phyloP scores from a whole-genome alignment of 1,140 invertebrate species.

The Brachionus rubens region DNA sequence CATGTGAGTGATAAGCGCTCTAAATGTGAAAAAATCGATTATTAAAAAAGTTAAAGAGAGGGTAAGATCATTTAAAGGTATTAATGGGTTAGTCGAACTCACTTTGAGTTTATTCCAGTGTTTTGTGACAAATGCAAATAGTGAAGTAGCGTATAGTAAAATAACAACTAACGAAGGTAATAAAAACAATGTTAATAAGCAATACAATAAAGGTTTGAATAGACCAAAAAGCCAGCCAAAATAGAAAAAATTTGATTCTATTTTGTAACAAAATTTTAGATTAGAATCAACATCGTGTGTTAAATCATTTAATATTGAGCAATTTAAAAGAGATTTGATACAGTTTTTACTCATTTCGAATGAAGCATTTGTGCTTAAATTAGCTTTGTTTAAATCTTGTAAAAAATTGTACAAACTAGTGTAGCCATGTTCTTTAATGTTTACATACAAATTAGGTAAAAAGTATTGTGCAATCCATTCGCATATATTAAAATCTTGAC shows the following conservation, averaged over 20 bases:
- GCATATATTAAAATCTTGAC: not conserved
- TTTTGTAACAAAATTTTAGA: conserved; percentile 8
- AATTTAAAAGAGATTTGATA: not conserved
- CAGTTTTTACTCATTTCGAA: too few species aligned
- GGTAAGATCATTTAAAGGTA: too few species aligned
- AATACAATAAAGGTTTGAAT: conserved; percentile 12
- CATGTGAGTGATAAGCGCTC: conserved; percentile 21
- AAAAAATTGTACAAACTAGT: not conserved
- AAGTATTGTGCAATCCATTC: conserved; percentile 27
- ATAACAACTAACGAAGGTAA: conserved; percentile 30
- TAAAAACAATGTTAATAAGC: conserved; percentile 37
- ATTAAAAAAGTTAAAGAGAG: not conserved
- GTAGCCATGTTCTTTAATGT: not conserved
- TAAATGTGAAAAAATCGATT: not conserved
- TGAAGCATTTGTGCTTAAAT: not conserved
- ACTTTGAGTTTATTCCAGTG: conserved; percentile 46
- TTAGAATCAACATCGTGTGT: conserved; percentile 11
- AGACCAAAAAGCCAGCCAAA: conserved; percentile 36
- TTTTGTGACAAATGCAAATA: conserved; percentile 30
- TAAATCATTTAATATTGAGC: not conserved
- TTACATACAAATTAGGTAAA: conserved; percentile 20
- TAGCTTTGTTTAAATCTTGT: not conserved
- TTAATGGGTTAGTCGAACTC: too few species aligned
- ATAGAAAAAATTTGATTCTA: conserved; percentile 40
- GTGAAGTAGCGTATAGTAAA: conserved; percentile 20